These are phyloP conservation scores for Macropis europaea DNA, from an alignment of 2,888 invertebrate species.

Conservation along the genomic window DNA sequence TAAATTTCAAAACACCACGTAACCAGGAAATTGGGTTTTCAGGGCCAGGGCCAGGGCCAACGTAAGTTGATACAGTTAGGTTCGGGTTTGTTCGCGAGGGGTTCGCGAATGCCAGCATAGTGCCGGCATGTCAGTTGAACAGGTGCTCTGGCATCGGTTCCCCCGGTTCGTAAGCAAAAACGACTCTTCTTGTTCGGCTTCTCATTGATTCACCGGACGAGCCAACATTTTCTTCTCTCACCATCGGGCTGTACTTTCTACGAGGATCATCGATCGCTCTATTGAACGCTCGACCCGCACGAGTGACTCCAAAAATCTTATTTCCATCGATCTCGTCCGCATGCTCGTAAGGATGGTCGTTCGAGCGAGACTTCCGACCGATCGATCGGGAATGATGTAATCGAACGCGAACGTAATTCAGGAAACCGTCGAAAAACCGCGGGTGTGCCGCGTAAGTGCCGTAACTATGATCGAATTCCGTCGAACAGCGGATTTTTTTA, in stretches of 20 bases:
- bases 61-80: constrained; percentile 47
- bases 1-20: constrained; percentile 38
- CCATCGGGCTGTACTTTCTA: neutral
- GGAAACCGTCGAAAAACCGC: constrained; percentile 26
- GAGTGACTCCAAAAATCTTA: neutral
- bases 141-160: constrained; percentile 46
- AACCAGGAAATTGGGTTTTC: constrained; percentile 35
- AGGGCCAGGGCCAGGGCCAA: constrained; percentile 20
- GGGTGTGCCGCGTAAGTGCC: neutral
- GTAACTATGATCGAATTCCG: neutral
- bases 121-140: constrained; percentile 31
- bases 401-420: constrained; percentile 25
- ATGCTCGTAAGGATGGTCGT: neutral
- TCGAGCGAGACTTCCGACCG: neutral
- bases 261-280: neutral
- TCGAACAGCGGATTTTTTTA: neutral
- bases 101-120: constrained; percentile 30
- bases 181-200: constrained; percentile 13
- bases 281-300: neutral
- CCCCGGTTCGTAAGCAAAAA: constrained; percentile 28
- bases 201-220: constrained; percentile 6
- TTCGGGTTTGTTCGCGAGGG: constrained; percentile 33
- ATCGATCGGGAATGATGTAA: constrained; percentile 18
- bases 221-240: neutral
- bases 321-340: neutral